These are phyloP conservation scores for Acleris emargana DNA, from an alignment of 2,888 invertebrate species.

Conservation along the genomic window DNA sequence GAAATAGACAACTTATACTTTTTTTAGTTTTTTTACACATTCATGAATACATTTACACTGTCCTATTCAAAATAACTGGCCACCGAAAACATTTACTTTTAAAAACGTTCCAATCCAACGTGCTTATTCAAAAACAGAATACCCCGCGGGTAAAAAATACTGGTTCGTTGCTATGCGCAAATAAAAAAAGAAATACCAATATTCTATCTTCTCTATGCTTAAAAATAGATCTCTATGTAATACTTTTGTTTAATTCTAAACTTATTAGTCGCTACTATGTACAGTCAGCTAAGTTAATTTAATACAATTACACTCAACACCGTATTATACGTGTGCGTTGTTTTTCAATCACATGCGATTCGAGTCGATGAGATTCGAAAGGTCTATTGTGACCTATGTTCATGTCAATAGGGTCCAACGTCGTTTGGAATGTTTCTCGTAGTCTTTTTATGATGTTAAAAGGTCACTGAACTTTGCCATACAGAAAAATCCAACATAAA, in stretches of 20 bases:
- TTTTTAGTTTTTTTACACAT: conserved; percentile 57
- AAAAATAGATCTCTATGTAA: conserved; percentile 69
- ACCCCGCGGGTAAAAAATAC: conserved; percentile 59
- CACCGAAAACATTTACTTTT: conserved; percentile 52
- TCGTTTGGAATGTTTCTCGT: conserved; percentile 44
- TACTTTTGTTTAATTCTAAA: conserved; percentile 59
- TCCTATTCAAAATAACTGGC: conserved; percentile 64
- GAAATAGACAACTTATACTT: conserved; percentile 53
- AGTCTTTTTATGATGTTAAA: conserved; percentile 5
- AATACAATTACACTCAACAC: conserved; percentile 51
- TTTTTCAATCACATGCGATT: conserved; percentile 40
- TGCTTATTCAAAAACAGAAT: conserved; percentile 30
- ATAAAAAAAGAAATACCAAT: conserved; percentile 65
- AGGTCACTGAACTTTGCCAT: conserved; percentile 13
- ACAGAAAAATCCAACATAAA: background rate
- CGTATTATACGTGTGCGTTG: conserved; percentile 44
- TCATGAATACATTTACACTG: conserved; percentile 63
- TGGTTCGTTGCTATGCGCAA: conserved; percentile 79
- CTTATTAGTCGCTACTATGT: conserved; percentile 65
- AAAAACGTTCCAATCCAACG: conserved; percentile 24
- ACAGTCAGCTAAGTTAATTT: conserved; percentile 61
- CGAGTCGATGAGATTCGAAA: conserved; percentile 61
- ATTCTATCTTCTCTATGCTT: conserved; percentile 63
- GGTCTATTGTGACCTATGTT: conserved; percentile 33
- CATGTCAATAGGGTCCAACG: conserved; percentile 36